Evolutionary conservation across 64 coral and sea anemone species (phyloP), one percentile per base, ranked within the genome.

Genomic region (Stylophora pistillata): DNA sequence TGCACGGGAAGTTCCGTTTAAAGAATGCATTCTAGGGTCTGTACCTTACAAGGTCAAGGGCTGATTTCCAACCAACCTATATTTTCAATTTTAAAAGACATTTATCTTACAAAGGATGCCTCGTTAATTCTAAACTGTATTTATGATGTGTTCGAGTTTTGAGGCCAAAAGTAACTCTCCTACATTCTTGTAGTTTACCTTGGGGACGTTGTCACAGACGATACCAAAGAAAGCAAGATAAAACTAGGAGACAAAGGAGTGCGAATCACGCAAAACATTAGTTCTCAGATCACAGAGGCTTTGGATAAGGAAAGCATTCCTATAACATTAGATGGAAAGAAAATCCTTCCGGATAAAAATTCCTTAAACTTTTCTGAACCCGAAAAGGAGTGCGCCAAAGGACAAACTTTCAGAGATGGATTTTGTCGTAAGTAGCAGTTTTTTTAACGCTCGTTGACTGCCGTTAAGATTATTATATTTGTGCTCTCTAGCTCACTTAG

Each of bases 341-440:
- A 53, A 41, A 12, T 85, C 4, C 60, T 31, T 52, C 81, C 81
- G 1, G 32, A 85, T 68, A 85, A 85, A 30, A 33, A 71, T 11
- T 85, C 81, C 15, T 85, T 85, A 68, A 70, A 70, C 21, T 61
- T 68, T 15, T 85, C 81, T 15, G 53, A 41, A 18, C 62, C 81
- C 17, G 26, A 18, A 68, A 20, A 68, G 30, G 16, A 25, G 9
- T 85, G 81, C 53, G 15, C 81, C 32, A 12, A 47, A 20, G 81
- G 81, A 68, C 81, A 85, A 70, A 85, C 69, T 33, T 47, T 85
- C 81, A 85, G 69, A 68, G 52, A 64, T 25, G 81, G 62, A 64
- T 68, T 85, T 7, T 85, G 81, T 85, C 32, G 81, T 85, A 71
- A 71, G 81, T n/a, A n/a, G n/a, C n/a, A n/a, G n/a, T n/a, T n/a